phyloP scores from a whole-genome alignment of 2,888 invertebrate genomes.

The Pteria penguin region DNA sequence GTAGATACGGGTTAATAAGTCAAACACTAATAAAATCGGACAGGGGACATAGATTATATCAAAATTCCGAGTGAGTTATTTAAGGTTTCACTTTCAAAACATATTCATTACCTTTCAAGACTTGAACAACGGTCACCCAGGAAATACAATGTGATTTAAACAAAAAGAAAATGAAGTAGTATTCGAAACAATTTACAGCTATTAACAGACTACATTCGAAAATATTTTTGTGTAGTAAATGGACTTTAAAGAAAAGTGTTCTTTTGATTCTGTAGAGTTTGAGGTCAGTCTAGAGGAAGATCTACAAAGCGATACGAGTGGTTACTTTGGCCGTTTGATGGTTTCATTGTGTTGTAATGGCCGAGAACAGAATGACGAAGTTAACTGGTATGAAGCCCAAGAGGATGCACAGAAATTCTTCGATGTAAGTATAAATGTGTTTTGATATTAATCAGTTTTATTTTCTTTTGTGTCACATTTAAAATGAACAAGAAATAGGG shows the following conservation, averaged over 20 bases:
- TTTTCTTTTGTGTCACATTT: neutral
- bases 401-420: slow-evolving; percentile 60
- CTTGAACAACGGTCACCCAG: neutral
- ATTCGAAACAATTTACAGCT: too few species aligned
- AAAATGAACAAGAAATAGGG: too few species aligned
- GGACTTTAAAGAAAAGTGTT: neutral
- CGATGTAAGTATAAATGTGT: slow-evolving; percentile 36
- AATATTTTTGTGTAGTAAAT: neutral
- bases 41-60: too few species aligned
- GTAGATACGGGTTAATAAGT: too few species aligned
- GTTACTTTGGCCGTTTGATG: slow-evolving; percentile 62
- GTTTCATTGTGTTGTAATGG: slow-evolving; percentile 55
- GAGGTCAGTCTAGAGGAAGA: slow-evolving; percentile 58
- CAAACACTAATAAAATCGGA: too few species aligned
- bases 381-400: slow-evolving; percentile 53
- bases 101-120: too few species aligned
- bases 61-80: too few species aligned
- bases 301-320: slow-evolving; percentile 57
- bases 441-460: neutral
- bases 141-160: neutral
- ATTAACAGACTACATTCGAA: too few species aligned
- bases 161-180: too few species aligned
- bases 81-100: too few species aligned
- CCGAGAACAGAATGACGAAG: slow-evolving; percentile 74
- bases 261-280: slow-evolving; percentile 25